Evolutionary conservation across 2,888 invertebrate genomes (phyloP).

Genomic region (Schizaphis graminum): DNA sequence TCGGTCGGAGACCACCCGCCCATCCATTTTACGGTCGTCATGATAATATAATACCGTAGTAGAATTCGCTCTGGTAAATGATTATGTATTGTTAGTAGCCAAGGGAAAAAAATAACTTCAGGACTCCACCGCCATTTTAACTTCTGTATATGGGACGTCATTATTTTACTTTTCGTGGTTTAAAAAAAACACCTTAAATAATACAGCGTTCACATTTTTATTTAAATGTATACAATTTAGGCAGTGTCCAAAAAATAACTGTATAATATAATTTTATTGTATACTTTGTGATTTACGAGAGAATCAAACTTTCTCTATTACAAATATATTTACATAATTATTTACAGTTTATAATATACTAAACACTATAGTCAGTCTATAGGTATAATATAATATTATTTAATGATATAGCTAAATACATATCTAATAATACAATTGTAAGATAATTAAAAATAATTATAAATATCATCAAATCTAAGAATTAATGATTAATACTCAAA

Average conservation of each 20-base stretch:
- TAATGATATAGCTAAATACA: neutral
- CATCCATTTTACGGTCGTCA: constrained; percentile 39
- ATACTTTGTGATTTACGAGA: neutral
- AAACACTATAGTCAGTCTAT: no score
- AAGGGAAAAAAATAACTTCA: constrained; percentile 45
- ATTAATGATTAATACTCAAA: neutral
- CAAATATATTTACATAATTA: neutral
- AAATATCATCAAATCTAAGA: neutral
- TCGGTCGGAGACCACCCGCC: constrained; percentile 4
- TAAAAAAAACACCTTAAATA: constrained; percentile 33
- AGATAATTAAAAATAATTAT: neutral
- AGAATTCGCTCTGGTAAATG: constrained; percentile 53
- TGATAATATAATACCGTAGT: constrained; percentile 37
- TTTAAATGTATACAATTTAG: neutral
- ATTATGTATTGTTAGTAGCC: constrained; percentile 59
- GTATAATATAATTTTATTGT: neutral
- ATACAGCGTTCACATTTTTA: constrained; percentile 30
- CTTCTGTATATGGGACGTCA: constrained; percentile 35
- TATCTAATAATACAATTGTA: neutral
- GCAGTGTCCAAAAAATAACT: constrained; percentile 10
- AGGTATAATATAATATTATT: neutral
- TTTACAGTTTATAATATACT: neutral
- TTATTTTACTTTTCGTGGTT: constrained; percentile 51
- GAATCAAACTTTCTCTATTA: neutral
- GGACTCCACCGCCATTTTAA: constrained; percentile 47